Conservation (phyloP, 2,113 vertebrate species). For the Leucosticte australis region DNA sequence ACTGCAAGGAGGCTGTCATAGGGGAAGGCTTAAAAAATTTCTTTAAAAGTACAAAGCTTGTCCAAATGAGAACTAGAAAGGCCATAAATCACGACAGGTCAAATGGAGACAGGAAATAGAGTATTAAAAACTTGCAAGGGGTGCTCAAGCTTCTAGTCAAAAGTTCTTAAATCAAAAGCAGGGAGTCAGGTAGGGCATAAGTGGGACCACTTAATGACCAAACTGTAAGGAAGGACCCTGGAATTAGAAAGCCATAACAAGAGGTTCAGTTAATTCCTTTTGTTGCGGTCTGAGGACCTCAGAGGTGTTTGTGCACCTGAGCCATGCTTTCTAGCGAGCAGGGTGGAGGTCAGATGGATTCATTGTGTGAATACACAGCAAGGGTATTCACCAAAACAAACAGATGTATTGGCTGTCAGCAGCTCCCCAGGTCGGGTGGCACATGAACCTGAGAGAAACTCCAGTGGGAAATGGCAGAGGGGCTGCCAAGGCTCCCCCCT, state of each 20-base stretch:
- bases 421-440: background rate
- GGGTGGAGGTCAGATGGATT: background rate
- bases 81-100: background rate
- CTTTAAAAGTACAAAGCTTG: background rate
- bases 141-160: background rate
- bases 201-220: background rate
- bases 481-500: background rate
- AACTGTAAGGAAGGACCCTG: background rate
- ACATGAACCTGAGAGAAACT: background rate
- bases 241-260: background rate
- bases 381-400: background rate
- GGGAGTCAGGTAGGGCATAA: background rate
- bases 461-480: background rate
- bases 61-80: slow-evolving; percentile 8
- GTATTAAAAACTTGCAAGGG: background rate
- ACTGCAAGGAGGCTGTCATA: background rate
- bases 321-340: background rate
- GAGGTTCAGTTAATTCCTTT: background rate
- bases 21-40: background rate
- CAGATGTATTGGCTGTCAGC: background rate
- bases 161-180: slow-evolving; percentile 39
- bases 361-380: background rate
- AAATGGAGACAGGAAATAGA: background rate
- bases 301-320: background rate
- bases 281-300: background rate